Evolutionary conservation across 2,797 vertebrate genomes (phyloP).

Genomic region (Cebuella pygmaea): DNA sequence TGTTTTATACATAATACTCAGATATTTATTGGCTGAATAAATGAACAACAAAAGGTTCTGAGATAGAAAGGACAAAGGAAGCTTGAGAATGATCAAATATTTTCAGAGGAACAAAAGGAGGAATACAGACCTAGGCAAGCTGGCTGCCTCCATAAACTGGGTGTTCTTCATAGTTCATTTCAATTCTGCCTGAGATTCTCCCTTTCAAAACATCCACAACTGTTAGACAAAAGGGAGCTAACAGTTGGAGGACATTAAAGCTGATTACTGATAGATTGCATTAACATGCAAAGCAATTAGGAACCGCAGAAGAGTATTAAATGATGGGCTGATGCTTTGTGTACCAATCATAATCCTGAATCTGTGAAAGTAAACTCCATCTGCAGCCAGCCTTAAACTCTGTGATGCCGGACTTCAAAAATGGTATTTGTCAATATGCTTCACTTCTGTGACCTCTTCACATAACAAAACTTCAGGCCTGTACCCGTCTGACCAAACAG

Average conservation of each 20-base stretch:
- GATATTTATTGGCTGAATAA: slow-evolving; percentile 8
- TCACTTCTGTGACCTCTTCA: neutral
- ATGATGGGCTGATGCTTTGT: neutral
- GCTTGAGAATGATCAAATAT: neutral
- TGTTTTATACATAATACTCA: neutral
- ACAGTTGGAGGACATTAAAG: slow-evolving; percentile 61
- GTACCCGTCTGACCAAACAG: neutral
- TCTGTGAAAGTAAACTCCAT: neutral
- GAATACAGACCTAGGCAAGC: neutral
- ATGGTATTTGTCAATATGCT: neutral
- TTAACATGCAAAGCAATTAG: slow-evolving; percentile 66
- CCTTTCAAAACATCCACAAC: slow-evolving; percentile 59
- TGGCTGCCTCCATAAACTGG: slow-evolving; percentile 28
- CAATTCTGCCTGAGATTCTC: slow-evolving; percentile 15
- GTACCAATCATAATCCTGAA: slow-evolving; percentile 27
- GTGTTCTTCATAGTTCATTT: slow-evolving; percentile 31
- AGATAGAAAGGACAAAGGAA: neutral
- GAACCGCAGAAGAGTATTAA: slow-evolving; percentile 10
- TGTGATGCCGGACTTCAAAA: neutral
- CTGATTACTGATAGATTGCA: slow-evolving; percentile 56
- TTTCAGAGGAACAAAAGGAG: slow-evolving; percentile 40
- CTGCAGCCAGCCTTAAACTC: neutral
- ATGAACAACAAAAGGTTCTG: neutral
- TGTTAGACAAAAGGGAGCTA: slow-evolving; percentile 54
- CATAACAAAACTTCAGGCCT: neutral